Conservation (phyloP, 2,113 vertebrate genomes). For the Planiliza haematocheilus region DNA sequence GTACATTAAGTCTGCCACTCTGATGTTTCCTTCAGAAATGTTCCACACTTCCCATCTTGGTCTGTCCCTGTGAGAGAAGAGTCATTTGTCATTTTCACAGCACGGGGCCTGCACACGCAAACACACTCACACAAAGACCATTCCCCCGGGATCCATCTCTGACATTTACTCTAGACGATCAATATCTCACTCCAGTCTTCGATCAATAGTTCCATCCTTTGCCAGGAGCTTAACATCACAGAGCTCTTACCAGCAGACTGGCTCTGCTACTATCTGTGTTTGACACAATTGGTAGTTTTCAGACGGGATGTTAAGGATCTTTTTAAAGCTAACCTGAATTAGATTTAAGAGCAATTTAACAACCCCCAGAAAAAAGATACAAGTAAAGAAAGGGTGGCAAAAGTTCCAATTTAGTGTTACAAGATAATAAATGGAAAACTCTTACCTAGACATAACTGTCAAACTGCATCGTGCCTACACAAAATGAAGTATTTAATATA, state of each 20-base stretch:
- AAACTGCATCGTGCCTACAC: too few relatives aligned
- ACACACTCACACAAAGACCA: neutral
- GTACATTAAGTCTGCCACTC: slow-evolving; percentile 5
- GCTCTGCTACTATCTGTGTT: too few relatives aligned
- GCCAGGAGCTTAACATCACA: neutral
- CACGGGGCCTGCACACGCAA: too few relatives aligned
- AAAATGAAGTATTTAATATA: too few relatives aligned
- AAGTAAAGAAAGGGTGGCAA: too few relatives aligned
- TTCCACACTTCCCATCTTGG: slow-evolving; percentile 10
- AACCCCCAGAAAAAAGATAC: slow-evolving; percentile 16
- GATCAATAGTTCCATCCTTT: slow-evolving; percentile 45
- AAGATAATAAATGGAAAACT: too few relatives aligned
- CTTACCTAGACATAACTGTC: too few relatives aligned
- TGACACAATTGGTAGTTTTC: too few relatives aligned
- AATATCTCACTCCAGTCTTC: slow-evolving; percentile 30
- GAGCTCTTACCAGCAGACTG: too few relatives aligned
- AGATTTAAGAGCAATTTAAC: slow-evolving; percentile 40
- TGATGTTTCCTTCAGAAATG: neutral
- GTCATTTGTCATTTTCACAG: slow-evolving; percentile 21
- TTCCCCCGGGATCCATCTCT: slow-evolving; percentile 36
- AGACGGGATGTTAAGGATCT: too few relatives aligned
- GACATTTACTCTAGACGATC: slow-evolving; percentile 48
- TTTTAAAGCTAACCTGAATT: slow-evolving; percentile 8
- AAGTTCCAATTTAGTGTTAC: too few relatives aligned
- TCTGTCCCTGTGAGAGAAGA: slow-evolving; percentile 8